Evolutionary conservation across 2,888 invertebrate species (phyloP).

Genomic region (Drosophila rubida): DNA sequence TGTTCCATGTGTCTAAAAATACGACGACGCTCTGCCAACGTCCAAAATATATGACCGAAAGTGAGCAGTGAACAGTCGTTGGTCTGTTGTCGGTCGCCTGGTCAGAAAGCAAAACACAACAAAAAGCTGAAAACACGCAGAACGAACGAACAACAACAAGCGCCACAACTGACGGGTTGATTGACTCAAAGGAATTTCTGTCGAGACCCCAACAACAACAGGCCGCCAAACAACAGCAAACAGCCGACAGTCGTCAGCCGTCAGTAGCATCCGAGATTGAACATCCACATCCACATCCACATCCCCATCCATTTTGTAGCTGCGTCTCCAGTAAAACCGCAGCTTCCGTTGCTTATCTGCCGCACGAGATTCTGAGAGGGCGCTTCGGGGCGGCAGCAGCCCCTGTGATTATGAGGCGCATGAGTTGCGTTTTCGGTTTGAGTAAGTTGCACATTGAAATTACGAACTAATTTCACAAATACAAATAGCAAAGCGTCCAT

Average conservation of each 20-base stretch:
- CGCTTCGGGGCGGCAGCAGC: neutral
- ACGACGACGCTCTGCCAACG: slow-evolving; percentile 27
- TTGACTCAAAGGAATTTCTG: slow-evolving; percentile 72
- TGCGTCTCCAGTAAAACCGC: slow-evolving; percentile 20
- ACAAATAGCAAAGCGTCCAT: neutral
- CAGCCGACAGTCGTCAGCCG: slow-evolving; percentile 11
- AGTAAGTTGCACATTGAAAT: slow-evolving; percentile 63
- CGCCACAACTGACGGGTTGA: slow-evolving; percentile 69
- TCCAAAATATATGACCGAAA: slow-evolving; percentile 46
- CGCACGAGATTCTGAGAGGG: slow-evolving; percentile 50
- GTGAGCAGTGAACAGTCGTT: slow-evolving; percentile 17
- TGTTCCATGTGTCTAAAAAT: slow-evolving; percentile 62
- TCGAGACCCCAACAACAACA: slow-evolving; percentile 18
- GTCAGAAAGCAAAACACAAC: slow-evolving; percentile 37
- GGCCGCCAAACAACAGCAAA: slow-evolving; percentile 3
- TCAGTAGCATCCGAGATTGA: slow-evolving; percentile 27
- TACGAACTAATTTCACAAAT: slow-evolving; percentile 26
- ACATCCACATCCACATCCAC: slow-evolving; percentile 19
- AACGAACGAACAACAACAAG: slow-evolving; percentile 44
- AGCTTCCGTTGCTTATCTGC: slow-evolving; percentile 73
- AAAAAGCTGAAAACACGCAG: slow-evolving; percentile 32
- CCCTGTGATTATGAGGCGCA: slow-evolving; percentile 23
- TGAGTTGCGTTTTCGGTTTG: slow-evolving; percentile 42
- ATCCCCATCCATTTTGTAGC: slow-evolving; percentile 3
- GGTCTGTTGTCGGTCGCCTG: slow-evolving; percentile 28